A percentile compares a stretch with the other conserved stretches of the same genome.
phyloP scores from a whole-genome alignment of 2,888 invertebrate species.

The Phlogophora meticulosa region DNA sequence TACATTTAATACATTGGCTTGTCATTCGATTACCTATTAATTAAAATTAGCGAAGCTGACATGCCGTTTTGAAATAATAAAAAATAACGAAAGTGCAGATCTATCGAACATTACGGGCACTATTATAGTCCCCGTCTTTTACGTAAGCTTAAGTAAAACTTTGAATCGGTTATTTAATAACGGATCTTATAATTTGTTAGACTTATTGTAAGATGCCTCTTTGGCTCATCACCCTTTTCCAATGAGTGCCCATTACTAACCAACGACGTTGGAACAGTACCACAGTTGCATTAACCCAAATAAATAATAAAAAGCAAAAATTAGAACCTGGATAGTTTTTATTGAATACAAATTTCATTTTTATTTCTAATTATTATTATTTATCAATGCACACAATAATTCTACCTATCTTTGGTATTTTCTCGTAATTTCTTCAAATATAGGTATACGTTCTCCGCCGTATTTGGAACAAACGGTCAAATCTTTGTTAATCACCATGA shows the following conservation, averaged over 20 bases:
- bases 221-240: background rate
- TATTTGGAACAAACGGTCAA: constrained; percentile 64
- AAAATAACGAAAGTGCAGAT: background rate
- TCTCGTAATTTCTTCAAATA: constrained; percentile 73
- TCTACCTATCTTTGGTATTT: constrained; percentile 49
- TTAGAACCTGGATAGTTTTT: background rate
- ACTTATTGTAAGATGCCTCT: background rate
- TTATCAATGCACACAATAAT: background rate
- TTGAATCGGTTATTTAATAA: background rate
- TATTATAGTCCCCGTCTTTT: background rate
- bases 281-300: background rate
- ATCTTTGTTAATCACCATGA: constrained; percentile 58
- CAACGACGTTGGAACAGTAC: too few species aligned
- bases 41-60: background rate
- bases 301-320: background rate
- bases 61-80: background rate
- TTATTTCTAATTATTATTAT: too few species aligned
- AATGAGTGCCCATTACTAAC: background rate
- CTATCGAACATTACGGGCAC: too few species aligned
- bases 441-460: constrained; percentile 69
- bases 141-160: background rate
- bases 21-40: constrained; percentile 3
- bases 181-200: background rate
- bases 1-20: background rate
- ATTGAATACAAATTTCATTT: too few species aligned